Base-by-base conservation (phyloP, 2,888 invertebrate species). In the Lasioglossum morio region DNA sequence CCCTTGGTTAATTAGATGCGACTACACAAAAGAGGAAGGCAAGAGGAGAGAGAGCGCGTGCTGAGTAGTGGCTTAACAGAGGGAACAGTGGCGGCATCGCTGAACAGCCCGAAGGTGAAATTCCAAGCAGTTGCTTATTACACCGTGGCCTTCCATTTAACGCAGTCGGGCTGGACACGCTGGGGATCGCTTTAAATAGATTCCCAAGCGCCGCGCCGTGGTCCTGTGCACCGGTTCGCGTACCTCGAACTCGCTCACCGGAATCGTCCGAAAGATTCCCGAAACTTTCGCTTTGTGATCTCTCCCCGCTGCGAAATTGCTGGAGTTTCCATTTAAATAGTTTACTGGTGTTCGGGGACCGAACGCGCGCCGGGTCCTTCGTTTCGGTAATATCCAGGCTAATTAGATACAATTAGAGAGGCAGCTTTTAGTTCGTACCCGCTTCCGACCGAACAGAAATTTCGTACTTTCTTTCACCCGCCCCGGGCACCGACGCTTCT, bases 1-100 rank as follows among this genome's bases (percentile, higher is more conserved):
- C 77, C 69, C 82, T 84, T 48, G 79, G 80, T 85, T 90, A 90
- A 90, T 90, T 90, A 90, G 84, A 91, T 90, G 83, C 77, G 84
- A 88, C 88, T 85, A 81, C 80, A 87, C 90, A 85, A 90, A 90
- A 90, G 90, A 78, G 86, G 75, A 74, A 12, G 66, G 69, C 19
- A n/a, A 23, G 66, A 60, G n/a, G 34, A 66, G 12, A 27, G 34
- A 66, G 12, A 27, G 43, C 57, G 66, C 43, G 78, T 16, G 34
- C 60, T n/a, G 78, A 63, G 48, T 57, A 72, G 77, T 53, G 53
- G 86, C 82, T 88, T 40, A 76, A 85, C 81, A 80, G 85, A 86
- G 82, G 72, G 81, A 82, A 81, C 77, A 60, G 80, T 75, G 82
- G 63, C 86, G 34, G 72, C 76, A 73, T 79, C 63, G 81, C 81